phyloP scores from a whole-genome alignment of 2,888 invertebrate species.

The Nemurella pictetii region DNA sequence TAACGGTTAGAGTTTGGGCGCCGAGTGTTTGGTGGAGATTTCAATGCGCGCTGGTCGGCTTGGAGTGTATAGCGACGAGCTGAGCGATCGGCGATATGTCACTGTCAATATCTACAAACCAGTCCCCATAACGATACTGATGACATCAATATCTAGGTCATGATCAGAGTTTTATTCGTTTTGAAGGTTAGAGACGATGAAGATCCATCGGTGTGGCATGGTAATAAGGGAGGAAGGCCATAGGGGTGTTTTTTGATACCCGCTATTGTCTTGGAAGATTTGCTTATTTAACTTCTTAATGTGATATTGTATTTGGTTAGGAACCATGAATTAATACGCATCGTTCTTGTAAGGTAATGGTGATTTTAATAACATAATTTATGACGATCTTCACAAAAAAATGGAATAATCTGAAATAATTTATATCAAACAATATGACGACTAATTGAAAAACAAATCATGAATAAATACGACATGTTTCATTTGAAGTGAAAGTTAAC shows the following conservation, averaged over 20 bases:
- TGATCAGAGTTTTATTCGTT: not conserved
- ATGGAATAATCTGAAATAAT: not conserved
- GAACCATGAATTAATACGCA: not conserved
- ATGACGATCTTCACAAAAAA: not conserved
- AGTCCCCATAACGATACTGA: not conserved
- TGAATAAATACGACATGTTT: not conserved
- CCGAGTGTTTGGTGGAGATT: too few relatives aligned
- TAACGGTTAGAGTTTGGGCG: too few relatives aligned
- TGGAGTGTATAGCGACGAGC: not conserved
- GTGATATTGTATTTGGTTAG: not conserved
- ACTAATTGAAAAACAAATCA: not conserved
- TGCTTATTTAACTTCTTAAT: too few relatives aligned
- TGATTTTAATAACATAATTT: not conserved
- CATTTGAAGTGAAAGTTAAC: conserved; percentile 7
- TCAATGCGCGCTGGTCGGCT: too few relatives aligned
- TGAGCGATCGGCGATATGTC: not conserved
- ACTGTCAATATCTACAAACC: not conserved
- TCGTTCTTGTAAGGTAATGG: not conserved
- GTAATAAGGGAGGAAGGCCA: not conserved
- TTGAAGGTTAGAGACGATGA: not conserved
- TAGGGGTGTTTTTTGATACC: too few relatives aligned
- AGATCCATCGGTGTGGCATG: not conserved
- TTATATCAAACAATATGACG: not conserved
- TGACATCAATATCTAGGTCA: not conserved
- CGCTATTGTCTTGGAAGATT: too few relatives aligned